These are phyloP conservation scores for Trachelus iudaicus DNA, from an alignment of 2,888 invertebrate species.

Conservation along the genomic window DNA sequence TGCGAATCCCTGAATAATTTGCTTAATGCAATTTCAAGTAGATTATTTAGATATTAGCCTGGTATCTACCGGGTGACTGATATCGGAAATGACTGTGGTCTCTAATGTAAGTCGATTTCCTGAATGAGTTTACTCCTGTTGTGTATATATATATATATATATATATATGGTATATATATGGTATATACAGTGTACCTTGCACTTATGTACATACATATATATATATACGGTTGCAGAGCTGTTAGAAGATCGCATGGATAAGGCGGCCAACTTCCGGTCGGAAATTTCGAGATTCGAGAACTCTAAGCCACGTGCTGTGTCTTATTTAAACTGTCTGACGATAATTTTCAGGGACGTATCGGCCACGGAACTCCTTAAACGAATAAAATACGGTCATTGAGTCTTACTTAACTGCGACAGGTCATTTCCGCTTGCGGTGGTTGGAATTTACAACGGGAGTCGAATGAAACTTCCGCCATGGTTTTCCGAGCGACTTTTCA, in stretches of 20 bases:
- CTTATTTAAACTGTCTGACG: neutral
- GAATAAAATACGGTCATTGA: conserved; percentile 1
- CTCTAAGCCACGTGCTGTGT: neutral
- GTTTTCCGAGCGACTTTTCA: neutral
- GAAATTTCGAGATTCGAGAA: neutral
- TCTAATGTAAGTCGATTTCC: neutral
- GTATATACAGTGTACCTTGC: neutral
- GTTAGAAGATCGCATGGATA: neutral
- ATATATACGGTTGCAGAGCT: neutral
- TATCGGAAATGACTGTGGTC: neutral
- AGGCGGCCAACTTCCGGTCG: neutral
- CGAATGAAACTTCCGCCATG: neutral
- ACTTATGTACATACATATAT: neutral
- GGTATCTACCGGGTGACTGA: neutral
- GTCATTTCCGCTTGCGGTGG: neutral
- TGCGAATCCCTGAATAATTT: neutral
- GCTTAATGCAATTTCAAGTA: neutral
- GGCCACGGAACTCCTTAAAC: neutral
- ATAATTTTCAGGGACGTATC: neutral
- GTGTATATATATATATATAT: too few species aligned
- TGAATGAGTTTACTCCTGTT: neutral
- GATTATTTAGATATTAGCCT: neutral
- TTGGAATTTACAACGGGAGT: neutral
- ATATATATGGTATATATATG: too few species aligned
- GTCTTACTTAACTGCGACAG: conserved; percentile 1